Evolutionary conservation across 2,888 invertebrate species (phyloP).

Genomic region (Diaphora mendica): DNA sequence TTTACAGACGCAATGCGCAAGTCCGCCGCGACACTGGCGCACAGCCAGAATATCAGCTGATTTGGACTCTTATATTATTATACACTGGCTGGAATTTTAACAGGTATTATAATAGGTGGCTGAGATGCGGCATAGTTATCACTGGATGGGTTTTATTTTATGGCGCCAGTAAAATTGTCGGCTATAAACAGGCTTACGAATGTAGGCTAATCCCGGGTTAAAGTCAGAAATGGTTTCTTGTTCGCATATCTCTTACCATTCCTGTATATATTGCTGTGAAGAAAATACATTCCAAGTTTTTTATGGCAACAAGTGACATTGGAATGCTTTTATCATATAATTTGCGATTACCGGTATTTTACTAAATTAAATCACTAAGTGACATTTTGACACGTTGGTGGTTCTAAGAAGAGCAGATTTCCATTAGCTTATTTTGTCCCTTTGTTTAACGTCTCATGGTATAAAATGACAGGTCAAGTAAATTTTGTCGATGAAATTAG

Average conservation of each 20-base stretch:
- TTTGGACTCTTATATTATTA: constrained; percentile 48
- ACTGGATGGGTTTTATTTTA: not conserved
- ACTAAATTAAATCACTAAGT: not conserved
- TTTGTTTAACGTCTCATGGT: not conserved
- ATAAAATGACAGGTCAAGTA: not conserved
- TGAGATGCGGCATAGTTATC: not conserved
- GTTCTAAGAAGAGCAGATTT: not conserved
- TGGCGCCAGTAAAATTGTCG: not conserved
- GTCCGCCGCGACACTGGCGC: constrained; percentile 62
- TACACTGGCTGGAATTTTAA: constrained; percentile 44
- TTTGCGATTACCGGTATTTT: not conserved
- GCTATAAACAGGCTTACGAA: not conserved
- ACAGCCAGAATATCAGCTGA: constrained; percentile 70
- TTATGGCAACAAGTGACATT: not conserved
- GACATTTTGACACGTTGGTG: not conserved
- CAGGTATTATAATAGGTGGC: constrained; percentile 25
- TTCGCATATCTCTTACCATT: too few species aligned
- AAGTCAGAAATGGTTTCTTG: not conserved
- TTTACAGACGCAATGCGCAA: constrained; percentile 76
- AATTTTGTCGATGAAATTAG: not conserved
- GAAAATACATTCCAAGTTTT: not conserved
- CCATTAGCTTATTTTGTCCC: not conserved
- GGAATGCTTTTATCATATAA: not conserved
- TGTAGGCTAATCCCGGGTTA: not conserved
- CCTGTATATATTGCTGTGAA: not conserved